These are phyloP conservation scores for Tympanoctomys barrerae DNA, from an alignment of 2,797 vertebrate genomes.

Conservation along the genomic window DNA sequence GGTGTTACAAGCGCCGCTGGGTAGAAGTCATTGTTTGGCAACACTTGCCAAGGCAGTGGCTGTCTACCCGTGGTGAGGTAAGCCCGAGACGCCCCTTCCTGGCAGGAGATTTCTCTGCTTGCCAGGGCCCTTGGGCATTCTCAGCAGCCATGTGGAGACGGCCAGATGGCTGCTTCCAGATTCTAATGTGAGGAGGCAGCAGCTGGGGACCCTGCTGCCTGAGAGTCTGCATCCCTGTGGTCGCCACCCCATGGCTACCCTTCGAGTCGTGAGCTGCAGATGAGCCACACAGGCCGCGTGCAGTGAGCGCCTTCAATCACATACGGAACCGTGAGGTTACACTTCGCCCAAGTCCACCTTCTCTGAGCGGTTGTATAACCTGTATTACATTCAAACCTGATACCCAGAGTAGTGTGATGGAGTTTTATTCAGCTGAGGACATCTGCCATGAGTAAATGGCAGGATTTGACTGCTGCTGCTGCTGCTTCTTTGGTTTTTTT, in stretches of 20 bases:
- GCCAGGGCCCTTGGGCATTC: not conserved
- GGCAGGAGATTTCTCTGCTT: not conserved
- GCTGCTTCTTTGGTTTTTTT: not conserved
- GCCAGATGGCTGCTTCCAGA: not conserved
- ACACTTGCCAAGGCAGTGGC: not conserved
- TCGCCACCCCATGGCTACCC: not conserved
- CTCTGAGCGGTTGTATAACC: not conserved
- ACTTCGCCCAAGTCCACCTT: not conserved
- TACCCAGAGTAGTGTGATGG: not conserved
- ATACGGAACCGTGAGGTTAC: not conserved
- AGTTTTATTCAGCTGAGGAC: slow-evolving; percentile 22
- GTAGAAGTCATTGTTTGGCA: not conserved
- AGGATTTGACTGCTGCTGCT: not conserved
- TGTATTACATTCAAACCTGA: not conserved
- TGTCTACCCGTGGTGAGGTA: not conserved
- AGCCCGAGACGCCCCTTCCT: not conserved
- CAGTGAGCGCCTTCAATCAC: not conserved
- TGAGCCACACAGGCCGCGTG: no score
- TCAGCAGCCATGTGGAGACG: not conserved
- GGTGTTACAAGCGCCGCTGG: not conserved
- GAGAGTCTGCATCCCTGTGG: not conserved
- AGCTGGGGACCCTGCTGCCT: not conserved
- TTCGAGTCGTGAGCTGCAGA: not conserved
- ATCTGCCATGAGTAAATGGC: not conserved
- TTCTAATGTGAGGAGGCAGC: not conserved